A percentile compares a stretch with the other conserved stretches of the same genome.
phyloP scores from a whole-genome alignment of 2,888 invertebrate species.

The Laothoe populi region DNA sequence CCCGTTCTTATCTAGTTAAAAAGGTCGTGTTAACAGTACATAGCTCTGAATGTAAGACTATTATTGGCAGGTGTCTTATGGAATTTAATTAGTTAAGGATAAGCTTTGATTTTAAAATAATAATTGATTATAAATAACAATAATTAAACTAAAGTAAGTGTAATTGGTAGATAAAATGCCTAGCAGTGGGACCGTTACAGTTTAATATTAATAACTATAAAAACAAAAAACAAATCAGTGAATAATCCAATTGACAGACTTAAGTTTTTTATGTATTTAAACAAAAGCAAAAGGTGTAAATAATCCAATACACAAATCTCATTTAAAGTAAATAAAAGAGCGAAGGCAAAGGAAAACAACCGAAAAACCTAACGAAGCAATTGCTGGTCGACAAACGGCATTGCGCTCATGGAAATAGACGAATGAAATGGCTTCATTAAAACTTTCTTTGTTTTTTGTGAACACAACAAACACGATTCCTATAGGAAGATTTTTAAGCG shows the following conservation, averaged over 20 bases:
- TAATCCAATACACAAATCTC: slow-evolving; percentile 26
- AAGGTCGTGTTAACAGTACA: no score
- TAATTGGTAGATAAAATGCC: no score
- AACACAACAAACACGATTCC: slow-evolving; percentile 14
- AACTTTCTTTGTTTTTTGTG: slow-evolving; percentile 27
- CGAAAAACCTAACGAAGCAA: slow-evolving; percentile 65
- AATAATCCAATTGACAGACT: slow-evolving; percentile 9
- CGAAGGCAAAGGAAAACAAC: slow-evolving; percentile 52
- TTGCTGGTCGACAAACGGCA: slow-evolving; percentile 56
- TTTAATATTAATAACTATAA: neutral
- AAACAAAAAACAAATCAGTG: neutral
- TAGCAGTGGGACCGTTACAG: neutral
- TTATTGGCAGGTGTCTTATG: no score
- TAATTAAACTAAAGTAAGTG: no score
- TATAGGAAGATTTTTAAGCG: slow-evolving; percentile 22
- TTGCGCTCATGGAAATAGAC: slow-evolving; percentile 45
- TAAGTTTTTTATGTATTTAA: slow-evolving; percentile 8
- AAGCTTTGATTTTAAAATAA: no score
- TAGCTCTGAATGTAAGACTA: no score
- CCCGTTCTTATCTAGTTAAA: no score
- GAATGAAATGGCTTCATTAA: slow-evolving; percentile 52
- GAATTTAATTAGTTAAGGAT: no score
- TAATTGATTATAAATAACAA: no score
- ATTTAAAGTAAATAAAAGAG: slow-evolving; percentile 56
- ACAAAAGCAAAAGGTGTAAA: neutral